These are phyloP conservation scores for Phataginus tricuspis DNA, from an alignment of 2,797 vertebrate genomes.

Conservation along the genomic window DNA sequence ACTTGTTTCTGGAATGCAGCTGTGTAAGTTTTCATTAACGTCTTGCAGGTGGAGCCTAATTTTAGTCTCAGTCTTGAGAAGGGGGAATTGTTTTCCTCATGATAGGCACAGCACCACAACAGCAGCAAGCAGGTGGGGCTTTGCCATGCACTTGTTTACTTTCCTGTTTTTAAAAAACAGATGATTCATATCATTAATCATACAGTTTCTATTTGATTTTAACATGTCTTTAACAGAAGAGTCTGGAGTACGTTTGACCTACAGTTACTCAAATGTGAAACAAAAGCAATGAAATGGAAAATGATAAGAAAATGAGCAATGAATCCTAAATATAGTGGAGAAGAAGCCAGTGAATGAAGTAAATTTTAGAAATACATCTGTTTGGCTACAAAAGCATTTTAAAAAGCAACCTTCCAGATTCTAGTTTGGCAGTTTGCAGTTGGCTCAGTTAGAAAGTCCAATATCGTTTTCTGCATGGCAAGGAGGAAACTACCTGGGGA, in stretches of 20 bases:
- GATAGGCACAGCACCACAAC: constrained; percentile 77
- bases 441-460: constrained; percentile 69
- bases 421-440: constrained; percentile 74
- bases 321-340: constrained; percentile 85
- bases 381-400: constrained; percentile 82
- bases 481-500: constrained; percentile 52
- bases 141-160: constrained; percentile 83
- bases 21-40: constrained; percentile 89
- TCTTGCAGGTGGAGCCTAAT: constrained; percentile 91
- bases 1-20: constrained; percentile 89
- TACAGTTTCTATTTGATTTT: constrained; percentile 83
- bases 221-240: constrained; percentile 83
- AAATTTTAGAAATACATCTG: constrained; percentile 87
- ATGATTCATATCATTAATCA: constrained; percentile 85
- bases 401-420: constrained; percentile 74
- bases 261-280: constrained; percentile 80
- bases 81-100: constrained; percentile 85
- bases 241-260: constrained; percentile 83
- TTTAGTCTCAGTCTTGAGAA: constrained; percentile 88
- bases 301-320: constrained; percentile 85
- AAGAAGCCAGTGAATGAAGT: constrained; percentile 81
- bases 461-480: constrained; percentile 45
- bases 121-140: constrained; percentile 85
- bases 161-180: constrained; percentile 77
- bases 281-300: constrained; percentile 83